Percentiles rank a stretch among this genome's conserved stretches.
These are phyloP conservation scores for Toxotes lorentzi DNA, from an alignment of 2,797 vertebrate genomes.

Conservation along the genomic window DNA sequence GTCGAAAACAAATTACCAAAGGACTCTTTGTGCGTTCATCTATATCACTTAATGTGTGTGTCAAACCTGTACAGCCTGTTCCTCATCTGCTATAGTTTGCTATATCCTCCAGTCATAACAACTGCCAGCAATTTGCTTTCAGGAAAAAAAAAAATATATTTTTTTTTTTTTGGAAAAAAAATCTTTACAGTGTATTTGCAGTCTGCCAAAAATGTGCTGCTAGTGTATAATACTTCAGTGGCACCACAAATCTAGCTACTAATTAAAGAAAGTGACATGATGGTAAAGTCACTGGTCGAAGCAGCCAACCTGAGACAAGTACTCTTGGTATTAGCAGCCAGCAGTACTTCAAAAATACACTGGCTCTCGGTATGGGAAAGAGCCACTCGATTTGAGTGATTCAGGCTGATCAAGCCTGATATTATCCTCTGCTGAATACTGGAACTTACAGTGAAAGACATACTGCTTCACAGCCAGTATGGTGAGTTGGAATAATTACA, in stretches of 20 bases:
- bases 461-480: neutral
- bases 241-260: neutral
- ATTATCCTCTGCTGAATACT: conserved; percentile 10
- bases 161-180: neutral
- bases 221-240: neutral
- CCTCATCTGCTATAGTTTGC: neutral
- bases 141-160: no score
- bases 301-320: neutral
- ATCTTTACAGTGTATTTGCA: neutral
- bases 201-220: neutral
- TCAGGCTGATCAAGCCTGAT: conserved; percentile 14
- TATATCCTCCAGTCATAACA: neutral
- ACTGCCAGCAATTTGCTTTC: neutral
- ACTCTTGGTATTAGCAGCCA: neutral
- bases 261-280: neutral
- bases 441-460: neutral
- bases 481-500: conserved; percentile 10
- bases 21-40: neutral
- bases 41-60: neutral
- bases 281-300: neutral
- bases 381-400: conserved; percentile 1
- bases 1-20: neutral
- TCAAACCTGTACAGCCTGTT: neutral
- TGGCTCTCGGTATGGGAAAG: neutral
- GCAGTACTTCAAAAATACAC: neutral